Evolutionary conservation across 2,797 vertebrate species (phyloP), one percentile per base, ranked within the genome.

Genomic region (Selene dorsalis): DNA sequence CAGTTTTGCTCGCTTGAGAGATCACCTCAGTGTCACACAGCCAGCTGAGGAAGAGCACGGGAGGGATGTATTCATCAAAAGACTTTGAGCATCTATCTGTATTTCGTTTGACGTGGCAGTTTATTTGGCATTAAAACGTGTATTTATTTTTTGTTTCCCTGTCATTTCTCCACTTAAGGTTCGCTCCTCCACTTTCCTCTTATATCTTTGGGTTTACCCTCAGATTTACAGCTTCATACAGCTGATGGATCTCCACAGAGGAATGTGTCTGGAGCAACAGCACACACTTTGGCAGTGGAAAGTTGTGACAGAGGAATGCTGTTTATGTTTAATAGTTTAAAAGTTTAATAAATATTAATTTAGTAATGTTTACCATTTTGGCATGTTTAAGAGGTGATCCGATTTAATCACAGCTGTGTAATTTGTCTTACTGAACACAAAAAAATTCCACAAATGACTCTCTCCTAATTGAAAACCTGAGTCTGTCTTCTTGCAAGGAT

Each of bases 281-380:
- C 47, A n/a, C 74, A 69, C 68, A 76, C 80, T 83, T 77, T 63
- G 38, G 83, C 85, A 74, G 70, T 35, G 84, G 84, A 85, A 88
- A 85, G 77, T 74, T 67, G 78, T 70, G 61, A 48, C 60, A 18
- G 43, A 75, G 80, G 84, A 91, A 88, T 90, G 84, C 69, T 88
- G 89, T 91, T 92, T 89, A 89, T 67, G 62, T 81, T 83, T 70
- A 77, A 91, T 77, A 75, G 84, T 91, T 90, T 85, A 79, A 85
- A 84, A 84, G 62, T 87, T 78, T 73, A 28, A 89, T 90, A 90
- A 91, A 92, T 90, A 91, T 89, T 88, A 13, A 87, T 88, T 85
- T 83, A 5, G 80, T 82, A 84, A 77, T 85, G 85, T 92, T 90
- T 83, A 86, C 69, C 86, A 61, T 79, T 84, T 83, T 3, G 20